Conservation (phyloP, 2,113 vertebrate genomes). For the Strix uralensis region DNA sequence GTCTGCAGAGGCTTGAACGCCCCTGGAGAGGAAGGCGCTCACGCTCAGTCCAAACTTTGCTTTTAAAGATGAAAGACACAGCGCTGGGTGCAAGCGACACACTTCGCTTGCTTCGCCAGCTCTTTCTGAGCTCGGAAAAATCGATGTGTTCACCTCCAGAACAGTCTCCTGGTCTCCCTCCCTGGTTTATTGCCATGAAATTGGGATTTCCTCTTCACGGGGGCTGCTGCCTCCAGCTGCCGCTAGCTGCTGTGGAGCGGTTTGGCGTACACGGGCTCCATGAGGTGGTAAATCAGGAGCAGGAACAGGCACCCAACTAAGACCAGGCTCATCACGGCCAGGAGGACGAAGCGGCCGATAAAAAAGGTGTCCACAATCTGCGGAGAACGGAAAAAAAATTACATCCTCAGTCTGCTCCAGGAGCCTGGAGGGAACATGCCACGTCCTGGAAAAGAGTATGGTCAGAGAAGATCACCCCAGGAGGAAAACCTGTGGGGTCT, state of each 20-base stretch:
- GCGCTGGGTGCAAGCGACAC: not conserved
- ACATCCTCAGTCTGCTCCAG: too few relatives aligned
- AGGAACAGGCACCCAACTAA: constrained; percentile 83
- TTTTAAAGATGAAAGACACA: not conserved
- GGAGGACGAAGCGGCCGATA: constrained; percentile 86
- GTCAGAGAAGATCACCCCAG: not conserved
- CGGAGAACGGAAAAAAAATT: not conserved
- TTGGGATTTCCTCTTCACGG: not conserved
- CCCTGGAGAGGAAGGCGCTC: not conserved
- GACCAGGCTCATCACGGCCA: constrained; percentile 70
- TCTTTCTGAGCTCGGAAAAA: not conserved
- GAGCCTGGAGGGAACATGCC: not conserved
- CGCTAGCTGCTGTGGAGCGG: constrained; percentile 63
- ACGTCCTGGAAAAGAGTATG: accelerated
- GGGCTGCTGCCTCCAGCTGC: not conserved
- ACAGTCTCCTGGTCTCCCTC: not conserved
- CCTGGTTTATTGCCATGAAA: not conserved
- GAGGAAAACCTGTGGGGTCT: not conserved
- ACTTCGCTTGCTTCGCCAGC: accelerated
- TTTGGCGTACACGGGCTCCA: constrained; percentile 88
- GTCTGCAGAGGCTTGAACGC: not conserved
- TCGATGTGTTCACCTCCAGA: accelerated
- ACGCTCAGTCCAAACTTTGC: not conserved
- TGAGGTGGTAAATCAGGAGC: constrained; percentile 82
- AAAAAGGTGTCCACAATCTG: constrained; percentile 89